Percentiles rank a stretch among this genome's conserved stretches.
Conservation (phyloP, 2,797 vertebrate species). For the Schizopygopsis pylzovi region DNA sequence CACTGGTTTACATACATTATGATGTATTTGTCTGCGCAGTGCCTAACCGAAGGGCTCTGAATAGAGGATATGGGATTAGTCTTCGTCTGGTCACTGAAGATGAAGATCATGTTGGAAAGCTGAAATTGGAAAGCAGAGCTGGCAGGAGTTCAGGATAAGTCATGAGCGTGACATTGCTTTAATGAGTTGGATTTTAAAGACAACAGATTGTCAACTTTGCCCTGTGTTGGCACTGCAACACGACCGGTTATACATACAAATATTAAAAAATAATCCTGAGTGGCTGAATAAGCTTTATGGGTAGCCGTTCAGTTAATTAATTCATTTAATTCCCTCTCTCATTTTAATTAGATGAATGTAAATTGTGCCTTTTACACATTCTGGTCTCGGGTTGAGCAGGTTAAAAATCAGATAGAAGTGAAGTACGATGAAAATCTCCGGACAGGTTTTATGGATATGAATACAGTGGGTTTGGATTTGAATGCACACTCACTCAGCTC, state of each 20-base stretch:
- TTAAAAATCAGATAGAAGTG: conserved; percentile 24
- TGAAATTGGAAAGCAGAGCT: conserved; percentile 27
- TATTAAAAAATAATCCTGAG: neutral
- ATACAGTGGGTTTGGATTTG: conserved; percentile 12
- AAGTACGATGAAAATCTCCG: neutral
- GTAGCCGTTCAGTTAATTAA: conserved; percentile 21
- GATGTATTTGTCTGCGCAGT: neutral
- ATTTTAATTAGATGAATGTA: conserved; percentile 32
- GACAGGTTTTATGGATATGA: conserved; percentile 15
- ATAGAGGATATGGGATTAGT: neutral
- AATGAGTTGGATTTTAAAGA: conserved; percentile 33
- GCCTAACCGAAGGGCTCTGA: neutral
- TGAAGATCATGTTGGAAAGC: conserved; percentile 8
- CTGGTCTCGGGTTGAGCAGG: neutral
- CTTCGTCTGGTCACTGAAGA: neutral
- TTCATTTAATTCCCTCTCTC: conserved; percentile 21
- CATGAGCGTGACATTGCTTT: conserved; percentile 22
- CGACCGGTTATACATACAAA: neutral
- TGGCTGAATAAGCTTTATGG: conserved; percentile 19
- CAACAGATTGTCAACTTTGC: conserved; percentile 20
- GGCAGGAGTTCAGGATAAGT: conserved; percentile 21
- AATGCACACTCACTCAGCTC: conserved; percentile 19
- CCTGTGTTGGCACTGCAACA: conserved; percentile 18
- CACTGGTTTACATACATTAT: neutral
- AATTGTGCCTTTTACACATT: conserved; percentile 22